Evolutionary conservation across 2,797 vertebrate species (phyloP), one percentile per base, ranked within the genome.

Genomic region (Sternotherus odoratus): DNA sequence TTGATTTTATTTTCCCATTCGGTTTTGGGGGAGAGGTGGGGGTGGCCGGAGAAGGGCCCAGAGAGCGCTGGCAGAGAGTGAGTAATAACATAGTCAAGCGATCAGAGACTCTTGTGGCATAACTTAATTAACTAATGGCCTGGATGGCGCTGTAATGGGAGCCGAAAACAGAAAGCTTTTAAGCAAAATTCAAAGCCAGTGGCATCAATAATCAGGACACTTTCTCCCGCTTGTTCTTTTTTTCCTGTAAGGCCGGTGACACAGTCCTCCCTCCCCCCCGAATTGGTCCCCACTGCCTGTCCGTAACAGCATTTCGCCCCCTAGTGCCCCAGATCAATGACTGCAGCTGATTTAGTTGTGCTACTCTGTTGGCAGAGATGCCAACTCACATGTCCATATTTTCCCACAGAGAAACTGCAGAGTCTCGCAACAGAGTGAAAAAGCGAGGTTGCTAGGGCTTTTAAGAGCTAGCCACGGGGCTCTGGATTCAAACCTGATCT

Each of bases 111-210:
- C 86, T 50, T 75, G 92, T 95, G 85, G 86, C 87, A 85, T 95
- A 95, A 94, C 90, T 97, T 98, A 97, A 98, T 98, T 98, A 97
- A 97, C 97, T 98, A 98, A 98, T 98, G 97, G 96, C 92, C 87
- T 96, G 74, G 77, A 81, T 60, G 63, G 82, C 96, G 49, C 94
- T 89, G 77, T 94, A 96, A 97, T 95, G 86, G 89, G 92, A 97
- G 97, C 92, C 0, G 8, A 94, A 97, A 95, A 28, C 86, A 94
- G 92, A 96, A 96, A 95, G 94, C 97, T 97, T 97, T 97, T 96
- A 97, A 96, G 94, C 85, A 93, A 95, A 96, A 95, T 93, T 95
- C 94, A 90, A 95, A 96, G 95, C 94, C 94, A 96, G 90, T 56
- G 92, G 90, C 89, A 94, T 96, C 90, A 94, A 90, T 95, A 96